Evolutionary conservation across 2,113 vertebrate genomes (phyloP).

Genomic region (Sylvietta virens): DNA sequence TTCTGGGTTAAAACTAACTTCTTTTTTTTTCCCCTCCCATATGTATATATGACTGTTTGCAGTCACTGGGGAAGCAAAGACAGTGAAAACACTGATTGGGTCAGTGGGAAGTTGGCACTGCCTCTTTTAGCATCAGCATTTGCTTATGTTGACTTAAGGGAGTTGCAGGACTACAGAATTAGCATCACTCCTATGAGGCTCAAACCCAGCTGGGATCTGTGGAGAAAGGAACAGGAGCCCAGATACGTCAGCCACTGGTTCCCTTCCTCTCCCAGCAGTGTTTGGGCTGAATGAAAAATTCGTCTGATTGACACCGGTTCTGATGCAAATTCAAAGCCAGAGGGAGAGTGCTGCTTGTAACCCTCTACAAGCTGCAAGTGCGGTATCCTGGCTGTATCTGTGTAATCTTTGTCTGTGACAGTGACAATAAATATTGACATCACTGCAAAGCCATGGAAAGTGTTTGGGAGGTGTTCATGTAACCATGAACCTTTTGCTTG

Average conservation of each 20-base stretch:
- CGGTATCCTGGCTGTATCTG: neutral
- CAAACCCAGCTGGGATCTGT: neutral
- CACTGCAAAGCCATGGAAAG: neutral
- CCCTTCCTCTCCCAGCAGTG: neutral
- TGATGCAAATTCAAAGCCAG: neutral
- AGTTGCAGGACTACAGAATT: neutral
- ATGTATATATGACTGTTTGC: constrained; percentile 5
- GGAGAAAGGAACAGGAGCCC: neutral
- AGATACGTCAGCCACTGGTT: neutral
- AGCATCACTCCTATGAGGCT: neutral
- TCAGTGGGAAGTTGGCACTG: neutral
- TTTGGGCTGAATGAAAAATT: neutral
- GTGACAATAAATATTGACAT: constrained; percentile 39
- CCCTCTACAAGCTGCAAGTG: neutral
- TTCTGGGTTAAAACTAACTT: neutral
- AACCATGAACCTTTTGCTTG: neutral
- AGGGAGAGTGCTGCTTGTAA: neutral
- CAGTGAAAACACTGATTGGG: neutral
- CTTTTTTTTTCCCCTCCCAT: neutral
- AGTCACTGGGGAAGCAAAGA: neutral
- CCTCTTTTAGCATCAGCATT: constrained; percentile 23
- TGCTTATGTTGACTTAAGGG: constrained; percentile 22
- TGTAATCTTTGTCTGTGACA: neutral
- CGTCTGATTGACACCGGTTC: neutral
- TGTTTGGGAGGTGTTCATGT: constrained; percentile 22